Evolutionary conservation across 2,797 vertebrate species (phyloP).

Genomic region (Gastrophryne carolinensis): DNA sequence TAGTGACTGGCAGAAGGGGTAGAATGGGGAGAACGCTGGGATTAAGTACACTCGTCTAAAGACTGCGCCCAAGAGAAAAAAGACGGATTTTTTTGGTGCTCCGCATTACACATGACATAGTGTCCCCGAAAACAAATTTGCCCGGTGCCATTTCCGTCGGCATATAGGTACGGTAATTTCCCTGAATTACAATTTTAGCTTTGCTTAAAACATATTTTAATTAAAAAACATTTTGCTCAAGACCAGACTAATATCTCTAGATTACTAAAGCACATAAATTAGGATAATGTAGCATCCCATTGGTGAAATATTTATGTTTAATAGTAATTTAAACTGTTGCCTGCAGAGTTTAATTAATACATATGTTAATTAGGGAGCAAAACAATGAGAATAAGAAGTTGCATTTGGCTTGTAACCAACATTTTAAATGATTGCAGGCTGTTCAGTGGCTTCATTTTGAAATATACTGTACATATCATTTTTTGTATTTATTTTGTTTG

Average conservation of each 20-base stretch:
- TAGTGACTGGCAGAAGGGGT: conserved; percentile 80
- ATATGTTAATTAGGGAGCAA: conserved; percentile 67
- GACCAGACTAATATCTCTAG: conserved; percentile 49
- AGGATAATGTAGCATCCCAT: conserved; percentile 45
- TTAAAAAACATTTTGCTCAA: conserved; percentile 47
- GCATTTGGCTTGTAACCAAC: conserved; percentile 36
- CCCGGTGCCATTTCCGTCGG: conserved; percentile 51
- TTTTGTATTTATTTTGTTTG: conserved; percentile 19
- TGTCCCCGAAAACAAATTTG: conserved; percentile 51
- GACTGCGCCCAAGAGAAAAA: conserved; percentile 51
- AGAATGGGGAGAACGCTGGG: conserved; percentile 73
- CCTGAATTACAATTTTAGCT: conserved; percentile 32
- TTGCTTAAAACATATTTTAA: conserved; percentile 51
- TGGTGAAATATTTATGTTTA: conserved; percentile 53
- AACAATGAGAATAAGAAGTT: conserved; percentile 62
- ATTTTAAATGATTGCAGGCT: conserved; percentile 1
- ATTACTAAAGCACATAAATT: conserved; percentile 49
- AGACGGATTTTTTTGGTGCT: conserved; percentile 35
- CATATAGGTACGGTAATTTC: conserved; percentile 45
- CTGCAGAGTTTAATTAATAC: conserved; percentile 52
- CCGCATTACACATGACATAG: conserved; percentile 48
- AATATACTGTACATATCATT: background rate
- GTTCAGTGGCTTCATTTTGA: background rate
- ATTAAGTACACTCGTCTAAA: conserved; percentile 68
- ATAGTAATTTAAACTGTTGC: conserved; percentile 54